Evolutionary conservation across 2,888 invertebrate genomes (phyloP), one percentile per base, ranked within the genome.

Genomic region (Spatulosminthurus flaviceps): DNA sequence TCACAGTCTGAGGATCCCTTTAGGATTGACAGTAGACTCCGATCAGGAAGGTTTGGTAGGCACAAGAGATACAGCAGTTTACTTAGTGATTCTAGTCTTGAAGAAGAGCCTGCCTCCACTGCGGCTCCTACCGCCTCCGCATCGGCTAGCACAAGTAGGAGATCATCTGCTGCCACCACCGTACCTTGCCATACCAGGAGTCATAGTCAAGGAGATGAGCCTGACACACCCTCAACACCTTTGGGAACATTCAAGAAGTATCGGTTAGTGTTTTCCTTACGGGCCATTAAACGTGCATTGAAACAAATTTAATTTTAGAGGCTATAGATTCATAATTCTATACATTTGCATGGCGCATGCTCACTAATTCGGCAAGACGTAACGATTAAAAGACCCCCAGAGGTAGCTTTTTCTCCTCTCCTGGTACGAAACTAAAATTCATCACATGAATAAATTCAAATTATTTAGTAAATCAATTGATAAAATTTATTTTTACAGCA

Each of bases 1-100:
- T 82, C 42, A 51, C 73, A 16, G 67, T 29, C 79, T 0, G 84
- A 84, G 64, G 85, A 85, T 77, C 82, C 83, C 16, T 85, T 90
- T 90, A 26, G 90, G 90, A 64, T 90, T 90, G 67, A 90, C 89
- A 87, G 89, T 90, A 73, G 89, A 87, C 86, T 88, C 9, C 77
- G 85, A 21, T 82, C 84, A 0, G 85, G 85, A 1, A 77, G 85
- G 61, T 90, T 90, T 82, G 88, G 88, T 51, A 89, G 89, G 84
- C 91, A 92, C 0, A 89, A 92, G 82, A 90, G 93, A 85, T 84
- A 82, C 77, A 85, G 83, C 61, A 81, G 84, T 79, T 72, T 85
- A 26, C 77, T 85, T 21, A 80, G 80, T 66, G 83, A 85, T 67
- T 81, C 82, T 26, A 82, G 81, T 72, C 73, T 83, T 43, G 83